A percentile compares a stretch with the other conserved stretches of the same genome.
Evolutionary conservation across 2,113 vertebrate genomes (phyloP).

Genomic region (Artemisiospiza belli): DNA sequence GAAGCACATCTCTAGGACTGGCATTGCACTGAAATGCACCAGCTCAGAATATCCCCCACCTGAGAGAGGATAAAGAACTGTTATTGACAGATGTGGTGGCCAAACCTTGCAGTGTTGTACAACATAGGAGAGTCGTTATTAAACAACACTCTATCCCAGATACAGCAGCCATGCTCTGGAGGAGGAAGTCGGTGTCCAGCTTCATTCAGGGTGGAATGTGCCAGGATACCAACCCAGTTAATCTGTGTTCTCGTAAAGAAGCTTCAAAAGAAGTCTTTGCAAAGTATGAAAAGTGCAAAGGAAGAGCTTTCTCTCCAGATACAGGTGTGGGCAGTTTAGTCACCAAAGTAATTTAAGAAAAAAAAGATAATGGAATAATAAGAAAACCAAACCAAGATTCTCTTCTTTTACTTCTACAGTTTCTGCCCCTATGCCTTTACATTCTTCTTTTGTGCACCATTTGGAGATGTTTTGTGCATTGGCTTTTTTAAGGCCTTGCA

Average conservation of each 20-base stretch:
- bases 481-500: background rate
- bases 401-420: background rate
- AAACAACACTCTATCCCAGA: background rate
- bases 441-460: background rate
- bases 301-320: background rate
- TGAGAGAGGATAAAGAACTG: background rate
- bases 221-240: background rate
- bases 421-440: background rate
- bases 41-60: background rate
- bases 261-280: background rate
- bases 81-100: background rate
- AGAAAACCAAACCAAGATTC: background rate
- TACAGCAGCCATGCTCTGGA: background rate
- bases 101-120: background rate
- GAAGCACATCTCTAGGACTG: background rate
- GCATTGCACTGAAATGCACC: background rate
- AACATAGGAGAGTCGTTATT: background rate
- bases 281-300: background rate
- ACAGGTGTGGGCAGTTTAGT: fast-evolving
- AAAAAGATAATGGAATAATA: background rate
- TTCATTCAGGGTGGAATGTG: background rate
- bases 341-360: background rate
- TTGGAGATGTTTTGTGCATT: background rate
- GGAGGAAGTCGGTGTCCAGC: background rate
- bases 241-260: background rate